Base-by-base conservation (phyloP, 1,140 invertebrate species). In the Aphidius ervi region DNA sequence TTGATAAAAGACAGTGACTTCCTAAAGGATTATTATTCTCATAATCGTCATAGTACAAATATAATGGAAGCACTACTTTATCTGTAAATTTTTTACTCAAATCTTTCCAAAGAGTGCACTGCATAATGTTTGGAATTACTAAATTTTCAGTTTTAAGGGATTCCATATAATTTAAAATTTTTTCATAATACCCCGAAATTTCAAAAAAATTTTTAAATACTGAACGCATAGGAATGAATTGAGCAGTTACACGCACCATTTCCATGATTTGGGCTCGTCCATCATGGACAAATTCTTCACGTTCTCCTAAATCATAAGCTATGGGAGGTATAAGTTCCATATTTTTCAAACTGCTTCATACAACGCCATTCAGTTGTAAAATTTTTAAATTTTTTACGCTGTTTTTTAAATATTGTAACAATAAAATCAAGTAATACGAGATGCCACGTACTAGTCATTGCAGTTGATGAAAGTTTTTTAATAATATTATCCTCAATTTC, bases 51-150 rank as follows among this genome's bases (percentile, higher is more conserved):
- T 58, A 71, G 58, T 68, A 73, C 40, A 68, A 61, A 50, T 63
- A 67, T 9, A 74, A 57, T 46, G 75, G 70, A 46, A 76, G 47
- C 20, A 74, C 9, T n/a, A 64, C 63, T 65, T 68, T 66, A 47
- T 65, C 45, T 8, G 16, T n/a, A 60, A 62, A 67, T 52, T 46
- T 48, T 9, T 48, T 39, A 47, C 39, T 31, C 59, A 58, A 59
- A 46, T 65, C 53, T 66, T 62, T 59, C 69, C 70, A 74, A 42
- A 72, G 64, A n/a, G 63, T 23, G 6, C 69, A 70, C 47, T 74
- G 66, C 9, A 71, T 52, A 58, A 71, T 48, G 64, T 72, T 70
- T n/a, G 53, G 3, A 47, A n/a, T 56, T 3, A 60, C 57, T 45
- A 49, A 47, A 61, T 56, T 65, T 46, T 50, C 56, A 23, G 62